Conservation (phyloP, 64 coral and sea anemone species). For the Cladopsammia gracilis region DNA sequence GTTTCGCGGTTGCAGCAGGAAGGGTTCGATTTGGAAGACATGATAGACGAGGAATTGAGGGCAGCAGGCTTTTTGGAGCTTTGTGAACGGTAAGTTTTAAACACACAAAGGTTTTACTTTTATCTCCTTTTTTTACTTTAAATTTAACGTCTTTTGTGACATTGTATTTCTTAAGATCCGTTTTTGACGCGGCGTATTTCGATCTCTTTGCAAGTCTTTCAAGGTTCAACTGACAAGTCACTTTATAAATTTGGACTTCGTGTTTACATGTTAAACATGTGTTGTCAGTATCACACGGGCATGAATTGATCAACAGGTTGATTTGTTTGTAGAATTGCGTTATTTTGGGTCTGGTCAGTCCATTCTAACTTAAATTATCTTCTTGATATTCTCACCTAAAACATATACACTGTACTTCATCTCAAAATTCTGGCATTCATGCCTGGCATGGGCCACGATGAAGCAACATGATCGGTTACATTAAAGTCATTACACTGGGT, state of each 20-base stretch:
- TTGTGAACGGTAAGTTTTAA: conserved; percentile 63
- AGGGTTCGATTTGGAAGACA: conserved; percentile 76
- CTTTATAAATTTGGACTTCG: background rate
- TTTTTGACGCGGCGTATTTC: background rate
- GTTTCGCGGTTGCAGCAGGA: conserved; percentile 80
- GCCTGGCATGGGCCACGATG: too few relatives aligned
- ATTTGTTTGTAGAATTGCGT: too few relatives aligned
- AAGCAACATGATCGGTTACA: too few relatives aligned
- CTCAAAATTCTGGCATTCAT: too few relatives aligned
- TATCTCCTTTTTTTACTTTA: background rate
- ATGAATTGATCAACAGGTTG: background rate
- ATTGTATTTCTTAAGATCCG: background rate
- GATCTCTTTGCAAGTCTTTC: background rate
- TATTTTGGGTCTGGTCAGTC: too few relatives aligned
- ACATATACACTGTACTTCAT: too few relatives aligned
- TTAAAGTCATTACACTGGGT: too few relatives aligned
- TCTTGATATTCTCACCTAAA: too few relatives aligned
- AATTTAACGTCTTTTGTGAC: background rate
- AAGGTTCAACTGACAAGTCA: too few relatives aligned
- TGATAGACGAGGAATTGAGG: conserved; percentile 86
- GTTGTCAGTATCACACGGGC: background rate
- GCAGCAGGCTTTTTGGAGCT: conserved; percentile 80
- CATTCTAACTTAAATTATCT: too few relatives aligned
- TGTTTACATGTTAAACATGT: background rate
- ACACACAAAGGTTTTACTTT: background rate